Evolutionary conservation across 2,113 vertebrate genomes (phyloP).

Genomic region (Tragelaphus imberbis): DNA sequence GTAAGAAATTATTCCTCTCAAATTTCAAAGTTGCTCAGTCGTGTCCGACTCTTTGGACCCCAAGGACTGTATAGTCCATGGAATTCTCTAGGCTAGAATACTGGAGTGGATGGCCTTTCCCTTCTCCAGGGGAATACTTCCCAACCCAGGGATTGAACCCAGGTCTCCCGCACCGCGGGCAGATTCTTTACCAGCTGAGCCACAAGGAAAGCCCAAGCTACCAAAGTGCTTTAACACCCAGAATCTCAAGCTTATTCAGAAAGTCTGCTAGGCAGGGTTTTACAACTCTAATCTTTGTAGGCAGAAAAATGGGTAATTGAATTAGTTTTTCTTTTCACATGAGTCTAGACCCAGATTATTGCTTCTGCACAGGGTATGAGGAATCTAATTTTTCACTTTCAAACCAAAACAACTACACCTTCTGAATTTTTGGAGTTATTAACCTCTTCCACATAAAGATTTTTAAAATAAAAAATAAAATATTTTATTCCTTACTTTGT

Average conservation of each 20-base stretch:
- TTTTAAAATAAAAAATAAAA: slow-evolving; percentile 3
- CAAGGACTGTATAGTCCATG: no score
- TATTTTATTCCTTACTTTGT: background rate
- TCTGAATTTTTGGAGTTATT: background rate
- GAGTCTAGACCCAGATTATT: background rate
- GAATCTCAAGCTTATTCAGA: background rate
- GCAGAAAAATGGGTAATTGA: background rate
- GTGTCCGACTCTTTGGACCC: no score
- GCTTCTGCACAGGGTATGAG: background rate
- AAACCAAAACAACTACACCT: background rate
- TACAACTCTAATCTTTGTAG: background rate
- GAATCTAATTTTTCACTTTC: background rate
- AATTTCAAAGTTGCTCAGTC: no score
- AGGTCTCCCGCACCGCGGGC: no score
- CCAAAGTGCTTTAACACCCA: background rate
- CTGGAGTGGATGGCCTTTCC: no score
- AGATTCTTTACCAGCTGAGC: no score
- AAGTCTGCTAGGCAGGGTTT: background rate
- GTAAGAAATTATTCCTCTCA: background rate
- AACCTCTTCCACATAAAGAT: background rate
- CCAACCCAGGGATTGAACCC: no score
- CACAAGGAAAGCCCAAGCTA: background rate
- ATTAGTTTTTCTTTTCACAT: background rate
- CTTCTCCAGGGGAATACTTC: no score
- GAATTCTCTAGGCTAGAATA: no score